Percentiles rank a stretch among this genome's conserved stretches.
Conservation (phyloP, 2,888 invertebrate genomes). For the Empis livida region DNA sequence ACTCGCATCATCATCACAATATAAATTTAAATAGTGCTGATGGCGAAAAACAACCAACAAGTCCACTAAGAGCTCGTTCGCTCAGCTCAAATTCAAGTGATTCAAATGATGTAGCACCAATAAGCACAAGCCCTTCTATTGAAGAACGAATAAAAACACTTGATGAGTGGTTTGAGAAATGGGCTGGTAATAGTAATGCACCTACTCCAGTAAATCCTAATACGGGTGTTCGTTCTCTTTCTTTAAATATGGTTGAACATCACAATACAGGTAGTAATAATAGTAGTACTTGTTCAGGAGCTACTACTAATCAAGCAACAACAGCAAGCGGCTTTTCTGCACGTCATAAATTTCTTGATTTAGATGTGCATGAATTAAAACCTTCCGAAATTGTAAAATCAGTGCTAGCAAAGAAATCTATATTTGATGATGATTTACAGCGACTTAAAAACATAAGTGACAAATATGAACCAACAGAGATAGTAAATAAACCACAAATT, state of each 20-base stretch:
- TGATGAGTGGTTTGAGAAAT: constrained; percentile 86
- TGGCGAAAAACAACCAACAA: constrained; percentile 38
- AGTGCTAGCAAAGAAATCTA: constrained; percentile 79
- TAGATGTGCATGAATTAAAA: constrained; percentile 68
- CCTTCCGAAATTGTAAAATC: constrained; percentile 91
- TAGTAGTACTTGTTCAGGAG: constrained; percentile 37
- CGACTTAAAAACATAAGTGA: constrained; percentile 77
- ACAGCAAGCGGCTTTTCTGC: constrained; percentile 28
- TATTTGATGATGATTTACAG: constrained; percentile 93
- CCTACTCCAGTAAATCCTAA: constrained; percentile 30
- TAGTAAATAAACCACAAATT: constrained; percentile 15
- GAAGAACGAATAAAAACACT: constrained; percentile 86
- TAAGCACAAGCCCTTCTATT: constrained; percentile 57
- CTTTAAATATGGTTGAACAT: constrained; percentile 1
- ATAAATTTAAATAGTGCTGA: constrained; percentile 28
- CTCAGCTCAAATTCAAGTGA: constrained; percentile 64
- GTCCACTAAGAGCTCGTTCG: constrained; percentile 56
- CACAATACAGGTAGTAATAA: constrained; percentile 36
- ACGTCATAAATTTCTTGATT: constrained; percentile 65
- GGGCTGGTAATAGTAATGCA: constrained; percentile 47
- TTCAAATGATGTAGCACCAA: constrained; percentile 46
- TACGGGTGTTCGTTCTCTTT: constrained; percentile 2
- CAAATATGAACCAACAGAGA: constrained; percentile 55
- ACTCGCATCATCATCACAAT: constrained; percentile 28
- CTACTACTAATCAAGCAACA: constrained; percentile 37